Evolutionary conservation across 2,797 vertebrate genomes (phyloP).

Genomic region (Lagocephalus sceleratus): DNA sequence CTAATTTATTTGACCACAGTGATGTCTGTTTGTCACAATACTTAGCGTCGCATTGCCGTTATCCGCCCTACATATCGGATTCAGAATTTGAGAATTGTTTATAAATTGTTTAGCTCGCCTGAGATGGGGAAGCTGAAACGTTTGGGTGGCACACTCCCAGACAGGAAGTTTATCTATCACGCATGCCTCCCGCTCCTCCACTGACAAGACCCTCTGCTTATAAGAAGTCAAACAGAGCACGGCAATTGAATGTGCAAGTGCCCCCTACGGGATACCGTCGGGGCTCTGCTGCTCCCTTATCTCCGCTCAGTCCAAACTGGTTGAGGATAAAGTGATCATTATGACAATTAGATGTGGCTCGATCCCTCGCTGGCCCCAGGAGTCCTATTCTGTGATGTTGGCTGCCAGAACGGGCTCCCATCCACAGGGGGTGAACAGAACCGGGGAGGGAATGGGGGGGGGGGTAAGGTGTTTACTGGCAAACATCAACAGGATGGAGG

Average conservation of each 20-base stretch:
- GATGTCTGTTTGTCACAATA: conserved; percentile 12
- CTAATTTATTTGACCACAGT: conserved; percentile 9
- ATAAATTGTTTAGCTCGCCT: conserved; percentile 58
- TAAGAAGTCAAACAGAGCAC: conserved; percentile 68
- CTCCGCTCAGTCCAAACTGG: conserved; percentile 68
- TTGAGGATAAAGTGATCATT: conserved; percentile 76
- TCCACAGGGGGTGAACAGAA: conserved; percentile 47
- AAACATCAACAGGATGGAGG: conserved; percentile 83
- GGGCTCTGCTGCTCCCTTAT: conserved; percentile 66
- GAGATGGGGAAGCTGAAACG: conserved; percentile 44
- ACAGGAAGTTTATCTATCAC: conserved; percentile 78
- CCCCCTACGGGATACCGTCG: conserved; percentile 50
- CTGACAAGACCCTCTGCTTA: conserved; percentile 65
- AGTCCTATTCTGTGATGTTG: conserved; percentile 71
- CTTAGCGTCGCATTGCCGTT: conserved; percentile 37
- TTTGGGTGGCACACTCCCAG: conserved; percentile 63
- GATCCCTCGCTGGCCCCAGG: conserved; percentile 56
- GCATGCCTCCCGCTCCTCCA: conserved; percentile 66
- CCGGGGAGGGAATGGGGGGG: conserved; percentile 54
- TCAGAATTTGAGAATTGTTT: conserved; percentile 44
- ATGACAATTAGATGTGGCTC: conserved; percentile 75
- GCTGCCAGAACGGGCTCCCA: conserved; percentile 42
- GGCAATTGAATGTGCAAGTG: conserved; percentile 60
- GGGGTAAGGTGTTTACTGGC: conserved; percentile 80
- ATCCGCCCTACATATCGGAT: conserved; percentile 35